Percentiles rank a stretch among this genome's conserved stretches.
Evolutionary conservation across 2,888 invertebrate species (phyloP).

Genomic region (Microctonus hyperodae): DNA sequence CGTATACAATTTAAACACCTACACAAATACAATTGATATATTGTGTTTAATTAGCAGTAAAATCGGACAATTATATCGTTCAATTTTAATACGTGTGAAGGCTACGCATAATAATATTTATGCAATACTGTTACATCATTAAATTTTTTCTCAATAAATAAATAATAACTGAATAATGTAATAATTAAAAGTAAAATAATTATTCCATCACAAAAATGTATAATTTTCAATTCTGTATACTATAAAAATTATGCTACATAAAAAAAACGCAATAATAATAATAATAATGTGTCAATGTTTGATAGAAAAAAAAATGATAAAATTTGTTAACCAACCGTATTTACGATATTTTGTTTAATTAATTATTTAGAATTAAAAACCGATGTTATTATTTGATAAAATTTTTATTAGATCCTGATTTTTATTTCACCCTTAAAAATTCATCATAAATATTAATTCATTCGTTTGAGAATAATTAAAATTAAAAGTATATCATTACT

Average conservation of each 20-base stretch:
- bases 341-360: neutral
- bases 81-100: neutral
- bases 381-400: neutral
- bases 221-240: neutral
- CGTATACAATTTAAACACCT: neutral
- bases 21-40: neutral
- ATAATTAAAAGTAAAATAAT: neutral
- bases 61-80: neutral
- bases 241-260: neutral
- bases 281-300: conserved; percentile 21
- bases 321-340: neutral
- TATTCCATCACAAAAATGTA: neutral
- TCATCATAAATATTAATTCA: too few species aligned
- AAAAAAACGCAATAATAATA: too few species aligned
- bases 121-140: neutral
- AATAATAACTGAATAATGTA: neutral
- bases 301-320: conserved; percentile 3
- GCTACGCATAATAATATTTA: neutral
- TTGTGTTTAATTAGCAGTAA: neutral
- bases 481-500: too few species aligned
- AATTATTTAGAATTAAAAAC: neutral
- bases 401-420: neutral
- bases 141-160: neutral
- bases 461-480: too few species aligned
- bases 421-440: too few species aligned